Percentiles rank a stretch among this genome's conserved stretches.
Conservation (phyloP, 2,888 invertebrate genomes). For the Oxyteleia sp. region DNA sequence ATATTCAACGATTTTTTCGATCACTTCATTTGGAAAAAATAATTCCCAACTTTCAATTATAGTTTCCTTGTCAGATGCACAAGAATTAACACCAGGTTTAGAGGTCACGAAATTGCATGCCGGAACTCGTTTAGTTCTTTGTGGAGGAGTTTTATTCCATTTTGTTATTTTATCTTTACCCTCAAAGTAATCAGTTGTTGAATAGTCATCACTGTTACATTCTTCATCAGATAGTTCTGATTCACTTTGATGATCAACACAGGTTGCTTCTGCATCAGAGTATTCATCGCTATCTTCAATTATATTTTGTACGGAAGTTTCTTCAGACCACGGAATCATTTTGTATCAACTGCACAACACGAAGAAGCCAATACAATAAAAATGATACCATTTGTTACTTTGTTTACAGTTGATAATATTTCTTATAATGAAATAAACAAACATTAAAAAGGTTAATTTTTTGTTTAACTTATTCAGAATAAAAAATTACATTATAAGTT, state of each 20-base stretch:
- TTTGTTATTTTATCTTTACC: conserved; percentile 23
- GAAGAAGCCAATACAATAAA: no score
- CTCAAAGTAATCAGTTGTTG: not conserved
- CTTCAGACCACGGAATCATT: no score
- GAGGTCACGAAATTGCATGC: conserved; percentile 10
- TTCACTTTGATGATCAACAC: conserved; percentile 16
- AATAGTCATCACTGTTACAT: not conserved
- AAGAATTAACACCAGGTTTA: conserved; percentile 16
- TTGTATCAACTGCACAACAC: no score
- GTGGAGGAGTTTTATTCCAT: conserved; percentile 2
- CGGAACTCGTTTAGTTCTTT: not conserved
- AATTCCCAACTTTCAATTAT: conserved; percentile 15
- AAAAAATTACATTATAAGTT: no score
- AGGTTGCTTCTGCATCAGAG: no score
- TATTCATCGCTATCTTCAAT: conserved; percentile 5
- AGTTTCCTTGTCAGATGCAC: not conserved
- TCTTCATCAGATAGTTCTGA: conserved; percentile 17
- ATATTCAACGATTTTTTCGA: conserved; percentile 2
- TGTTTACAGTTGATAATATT: no score
- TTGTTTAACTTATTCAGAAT: no score
- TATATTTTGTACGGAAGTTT: not conserved
- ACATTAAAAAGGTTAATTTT: no score
- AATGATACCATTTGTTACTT: no score
- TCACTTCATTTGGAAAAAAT: conserved; percentile 7
- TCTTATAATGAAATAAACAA: no score